Evolutionary conservation across 2,113 vertebrate species (phyloP).

Genomic region (Aythya baeri): DNA sequence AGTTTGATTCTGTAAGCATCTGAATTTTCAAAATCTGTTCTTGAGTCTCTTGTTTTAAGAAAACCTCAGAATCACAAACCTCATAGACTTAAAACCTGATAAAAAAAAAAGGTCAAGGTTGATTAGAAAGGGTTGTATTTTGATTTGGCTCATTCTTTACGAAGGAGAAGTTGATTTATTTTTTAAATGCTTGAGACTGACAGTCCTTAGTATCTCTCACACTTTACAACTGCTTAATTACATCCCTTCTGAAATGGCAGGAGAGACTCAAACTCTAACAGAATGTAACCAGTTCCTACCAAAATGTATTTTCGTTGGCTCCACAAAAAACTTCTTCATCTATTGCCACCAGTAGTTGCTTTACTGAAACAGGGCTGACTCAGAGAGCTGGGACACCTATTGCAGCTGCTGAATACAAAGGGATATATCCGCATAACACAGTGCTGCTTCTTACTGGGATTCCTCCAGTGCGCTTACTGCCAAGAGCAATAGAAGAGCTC

Average conservation of each 20-base stretch:
- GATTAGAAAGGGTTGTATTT: not conserved
- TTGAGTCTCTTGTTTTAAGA: not conserved
- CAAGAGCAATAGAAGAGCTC: slow-evolving; percentile 4
- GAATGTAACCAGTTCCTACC: not conserved
- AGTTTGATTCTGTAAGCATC: not conserved
- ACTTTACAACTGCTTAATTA: not conserved
- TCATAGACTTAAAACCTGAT: not conserved
- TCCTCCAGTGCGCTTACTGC: not conserved
- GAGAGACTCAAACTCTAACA: not conserved
- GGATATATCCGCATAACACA: not conserved
- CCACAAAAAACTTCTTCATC: not conserved
- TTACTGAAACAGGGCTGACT: not conserved
- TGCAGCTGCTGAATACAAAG: not conserved
- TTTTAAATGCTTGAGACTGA: not conserved
- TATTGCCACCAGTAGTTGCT: not conserved
- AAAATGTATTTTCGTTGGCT: not conserved
- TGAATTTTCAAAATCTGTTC: not conserved
- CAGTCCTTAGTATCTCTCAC: not conserved
- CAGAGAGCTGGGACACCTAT: not conserved
- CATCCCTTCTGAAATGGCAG: not conserved
- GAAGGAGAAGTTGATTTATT: not conserved
- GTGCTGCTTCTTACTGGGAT: not conserved
- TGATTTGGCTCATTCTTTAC: not conserved
- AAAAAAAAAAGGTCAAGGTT: not conserved
- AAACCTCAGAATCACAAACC: not conserved